Percentiles rank a stretch among this genome's conserved stretches.
These are phyloP conservation scores for Trachythela sp. DNA, from an alignment of 64 coral and sea anemone species.

Conservation along the genomic window DNA sequence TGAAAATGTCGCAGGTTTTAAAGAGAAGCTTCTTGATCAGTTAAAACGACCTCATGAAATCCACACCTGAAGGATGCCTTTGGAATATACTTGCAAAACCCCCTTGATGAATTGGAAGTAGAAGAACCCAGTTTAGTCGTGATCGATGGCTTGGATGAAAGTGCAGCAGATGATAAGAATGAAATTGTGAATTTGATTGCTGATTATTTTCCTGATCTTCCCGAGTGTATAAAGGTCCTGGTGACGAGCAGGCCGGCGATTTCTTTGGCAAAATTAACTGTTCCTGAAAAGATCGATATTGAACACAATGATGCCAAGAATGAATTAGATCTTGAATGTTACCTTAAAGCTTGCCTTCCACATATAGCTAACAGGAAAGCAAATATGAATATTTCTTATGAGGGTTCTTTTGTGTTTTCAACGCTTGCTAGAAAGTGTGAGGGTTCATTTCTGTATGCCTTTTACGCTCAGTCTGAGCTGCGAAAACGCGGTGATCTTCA, in stretches of 20 bases:
- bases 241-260: slow-evolving; percentile 58
- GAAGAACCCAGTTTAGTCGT: slow-evolving; percentile 42
- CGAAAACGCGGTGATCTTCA: not conserved
- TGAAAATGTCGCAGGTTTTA: slow-evolving; percentile 54
- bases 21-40: slow-evolving; percentile 36
- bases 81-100: slow-evolving; percentile 51
- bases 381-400: not conserved
- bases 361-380: not conserved
- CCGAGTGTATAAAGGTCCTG: slow-evolving; percentile 61
- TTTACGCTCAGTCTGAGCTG: slow-evolving; percentile 41
- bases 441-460: slow-evolving; percentile 61
- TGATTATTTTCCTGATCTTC: slow-evolving; percentile 47
- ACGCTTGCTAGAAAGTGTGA: slow-evolving; percentile 42
- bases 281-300: slow-evolving; percentile 29
- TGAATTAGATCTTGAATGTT: slow-evolving; percentile 32
- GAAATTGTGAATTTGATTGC: slow-evolving; percentile 46
- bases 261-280: slow-evolving; percentile 26
- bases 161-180: slow-evolving; percentile 33
- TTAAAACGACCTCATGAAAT: not conserved
- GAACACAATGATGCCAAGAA: slow-evolving; percentile 37
- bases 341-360: slow-evolving; percentile 39
- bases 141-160: slow-evolving; percentile 66
- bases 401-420: not conserved
- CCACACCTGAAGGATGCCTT: slow-evolving; percentile 47
- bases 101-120: slow-evolving; percentile 49